A percentile compares a stretch with the other conserved stretches of the same genome.
These are phyloP conservation scores for Siderastrea siderea DNA, from an alignment of 92 coral and sea anemone genomes.

Conservation along the genomic window DNA sequence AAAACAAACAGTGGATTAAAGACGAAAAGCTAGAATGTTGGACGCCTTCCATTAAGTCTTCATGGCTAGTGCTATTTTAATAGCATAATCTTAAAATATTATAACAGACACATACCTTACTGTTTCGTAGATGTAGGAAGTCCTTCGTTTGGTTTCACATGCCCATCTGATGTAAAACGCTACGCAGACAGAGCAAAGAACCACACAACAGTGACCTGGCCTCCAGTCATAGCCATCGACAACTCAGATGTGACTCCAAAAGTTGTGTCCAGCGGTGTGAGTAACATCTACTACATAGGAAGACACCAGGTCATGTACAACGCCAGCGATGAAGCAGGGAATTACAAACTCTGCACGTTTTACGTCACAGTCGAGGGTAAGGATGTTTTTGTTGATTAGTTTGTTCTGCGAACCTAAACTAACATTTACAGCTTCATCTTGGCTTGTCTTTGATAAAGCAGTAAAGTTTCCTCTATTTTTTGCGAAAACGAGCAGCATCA, in stretches of 20 bases:
- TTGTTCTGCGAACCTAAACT: not conserved
- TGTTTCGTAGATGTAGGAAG: conserved; percentile 51
- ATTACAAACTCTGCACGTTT: conserved; percentile 59
- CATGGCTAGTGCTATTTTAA: not conserved
- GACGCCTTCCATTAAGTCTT: no score
- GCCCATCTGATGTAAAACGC: conserved; percentile 58
- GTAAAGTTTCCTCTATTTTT: no score
- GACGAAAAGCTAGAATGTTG: no score
- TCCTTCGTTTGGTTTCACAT: conserved; percentile 62
- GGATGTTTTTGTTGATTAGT: not conserved
- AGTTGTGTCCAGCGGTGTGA: conserved; percentile 27
- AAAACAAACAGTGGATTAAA: no score
- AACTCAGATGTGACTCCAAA: conserved; percentile 67
- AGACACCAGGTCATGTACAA: conserved; percentile 51
- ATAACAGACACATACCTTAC: not conserved
- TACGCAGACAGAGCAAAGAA: conserved; percentile 60
- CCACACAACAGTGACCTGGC: conserved; percentile 52
- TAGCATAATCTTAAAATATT: not conserved
- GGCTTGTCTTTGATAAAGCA: no score
- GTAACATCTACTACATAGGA: conserved; percentile 45
- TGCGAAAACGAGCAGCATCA: no score
- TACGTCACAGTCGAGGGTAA: conserved; percentile 65
- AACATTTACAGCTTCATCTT: no score
- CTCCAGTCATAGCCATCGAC: conserved; percentile 72
- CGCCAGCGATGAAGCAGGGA: conserved; percentile 70